Evolutionary conservation across 2,888 invertebrate species (phyloP), one percentile per base, ranked within the genome.

Genomic region (Scaptomyza cyrtandrae): DNA sequence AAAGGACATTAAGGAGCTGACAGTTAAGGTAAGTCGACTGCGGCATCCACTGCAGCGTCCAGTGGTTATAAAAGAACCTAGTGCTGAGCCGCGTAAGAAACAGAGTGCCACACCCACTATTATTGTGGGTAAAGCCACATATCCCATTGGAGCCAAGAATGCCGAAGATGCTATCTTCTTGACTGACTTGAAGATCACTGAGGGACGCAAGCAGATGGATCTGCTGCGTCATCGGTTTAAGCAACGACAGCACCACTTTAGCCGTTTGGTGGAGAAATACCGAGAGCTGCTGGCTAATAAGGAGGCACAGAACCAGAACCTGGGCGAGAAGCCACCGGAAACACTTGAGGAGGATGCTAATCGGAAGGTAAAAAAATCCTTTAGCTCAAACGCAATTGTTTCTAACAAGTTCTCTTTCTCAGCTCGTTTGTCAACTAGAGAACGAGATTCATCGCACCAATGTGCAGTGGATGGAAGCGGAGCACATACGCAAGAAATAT

Each of bases 401-500:
- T 29, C 29, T 29, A 29, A 10, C 10, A 33, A 6, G 10, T 3
- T 10, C 33, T 10, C 3, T 10, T 31, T 3, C 5, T 0, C 89
- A 95, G 95, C 93, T 94, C 27, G 94, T 94, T 0, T 94, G 95
- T 6, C 95, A 95, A 78, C 91, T 97, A 75, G 97, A 97, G 91
- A 97, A 97, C 89, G 95, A 95, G 90, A 95, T 97, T 65, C 96
- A 97, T 88, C 95, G 95, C 67, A 94, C 96, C 0, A 94, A 96
- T 58, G 95, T 97, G 35, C 96, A 97, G 92, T 95, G 96, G 93
- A 95, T 96, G 88, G 97, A 97, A 91, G 96, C 96, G 0, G 95
- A 95, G 80, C 94, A 96, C 74, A 95, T 97, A 7, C 95, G 95
- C 75, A 95, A 95, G 89, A 96, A 96, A 90, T 97, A 97, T 88